Conservation (phyloP, 1,140 invertebrate genomes). For the Neodiprion pinetum region DNA sequence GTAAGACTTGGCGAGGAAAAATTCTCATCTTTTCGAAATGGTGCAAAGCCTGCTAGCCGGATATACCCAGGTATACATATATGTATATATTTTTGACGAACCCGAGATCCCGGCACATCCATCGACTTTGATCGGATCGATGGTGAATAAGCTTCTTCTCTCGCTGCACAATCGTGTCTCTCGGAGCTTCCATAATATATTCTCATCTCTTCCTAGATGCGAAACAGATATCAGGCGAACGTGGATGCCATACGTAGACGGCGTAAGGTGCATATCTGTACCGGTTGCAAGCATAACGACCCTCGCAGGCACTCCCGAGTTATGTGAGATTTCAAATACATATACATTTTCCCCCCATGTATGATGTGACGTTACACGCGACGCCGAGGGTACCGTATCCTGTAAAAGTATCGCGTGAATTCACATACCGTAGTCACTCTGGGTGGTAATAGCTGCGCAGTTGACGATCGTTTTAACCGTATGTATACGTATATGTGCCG, state of each 20-base stretch:
- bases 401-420: too few relatives aligned
- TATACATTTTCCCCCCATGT: too few relatives aligned
- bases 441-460: too few relatives aligned
- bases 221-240: conserved; percentile 1
- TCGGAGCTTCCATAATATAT: not conserved
- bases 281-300: too few relatives aligned
- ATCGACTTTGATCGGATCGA: not conserved
- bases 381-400: too few relatives aligned
- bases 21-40: not conserved
- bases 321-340: too few relatives aligned
- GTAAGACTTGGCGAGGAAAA: not conserved
- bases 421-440: too few relatives aligned
- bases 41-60: not conserved
- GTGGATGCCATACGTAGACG: not conserved
- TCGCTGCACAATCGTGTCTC: conserved; percentile 6
- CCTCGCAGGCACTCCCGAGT: too few relatives aligned
- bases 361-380: too few relatives aligned
- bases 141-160: not conserved
- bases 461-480: too few relatives aligned
- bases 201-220: not conserved
- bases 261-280: too few relatives aligned
- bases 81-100: not conserved
- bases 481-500: too few relatives aligned
- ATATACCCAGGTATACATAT: not conserved
- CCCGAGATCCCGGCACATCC: not conserved